Conservation (phyloP, 2,797 vertebrate genomes). For the Poeciliopsis turneri region DNA sequence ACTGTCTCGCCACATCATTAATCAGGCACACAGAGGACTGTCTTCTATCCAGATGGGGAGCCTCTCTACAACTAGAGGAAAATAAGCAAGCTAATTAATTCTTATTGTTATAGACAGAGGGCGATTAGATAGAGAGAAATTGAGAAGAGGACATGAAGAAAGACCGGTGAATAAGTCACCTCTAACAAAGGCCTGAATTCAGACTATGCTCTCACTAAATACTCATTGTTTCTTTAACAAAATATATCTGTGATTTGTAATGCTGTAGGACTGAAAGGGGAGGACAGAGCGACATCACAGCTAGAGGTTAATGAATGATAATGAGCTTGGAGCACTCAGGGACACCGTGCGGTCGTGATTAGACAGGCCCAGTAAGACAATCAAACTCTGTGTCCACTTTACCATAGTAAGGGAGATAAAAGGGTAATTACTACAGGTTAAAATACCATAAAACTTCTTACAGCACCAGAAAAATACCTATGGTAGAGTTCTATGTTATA, state of each 20-base stretch:
- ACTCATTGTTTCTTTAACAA: slow-evolving; percentile 80
- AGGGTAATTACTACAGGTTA: slow-evolving; percentile 52
- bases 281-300: slow-evolving; percentile 73
- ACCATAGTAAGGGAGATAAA: slow-evolving; percentile 62
- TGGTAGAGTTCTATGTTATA: not conserved
- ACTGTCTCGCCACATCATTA: slow-evolving; percentile 93
- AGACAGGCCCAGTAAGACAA: slow-evolving; percentile 62
- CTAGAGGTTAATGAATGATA: slow-evolving; percentile 91
- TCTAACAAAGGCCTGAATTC: slow-evolving; percentile 87
- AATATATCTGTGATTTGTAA: slow-evolving; percentile 76
- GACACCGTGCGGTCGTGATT: slow-evolving; percentile 71
- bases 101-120: slow-evolving; percentile 98
- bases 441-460: slow-evolving; percentile 34
- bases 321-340: slow-evolving; percentile 76
- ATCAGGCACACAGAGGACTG: slow-evolving; percentile 96
- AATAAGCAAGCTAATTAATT: slow-evolving; percentile 99
- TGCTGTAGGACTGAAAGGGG: slow-evolving; percentile 67
- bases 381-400: slow-evolving; percentile 66
- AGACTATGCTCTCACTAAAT: slow-evolving; percentile 83
- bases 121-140: slow-evolving; percentile 91
- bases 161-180: slow-evolving; percentile 89
- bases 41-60: slow-evolving; percentile 97
- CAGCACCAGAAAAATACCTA: slow-evolving; percentile 20
- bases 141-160: slow-evolving; percentile 79
- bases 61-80: slow-evolving; percentile 92